Percentiles rank a stretch among this genome's conserved stretches.
Conservation (phyloP, 1,140 invertebrate genomes). For the Scaptomyza hsui region DNA sequence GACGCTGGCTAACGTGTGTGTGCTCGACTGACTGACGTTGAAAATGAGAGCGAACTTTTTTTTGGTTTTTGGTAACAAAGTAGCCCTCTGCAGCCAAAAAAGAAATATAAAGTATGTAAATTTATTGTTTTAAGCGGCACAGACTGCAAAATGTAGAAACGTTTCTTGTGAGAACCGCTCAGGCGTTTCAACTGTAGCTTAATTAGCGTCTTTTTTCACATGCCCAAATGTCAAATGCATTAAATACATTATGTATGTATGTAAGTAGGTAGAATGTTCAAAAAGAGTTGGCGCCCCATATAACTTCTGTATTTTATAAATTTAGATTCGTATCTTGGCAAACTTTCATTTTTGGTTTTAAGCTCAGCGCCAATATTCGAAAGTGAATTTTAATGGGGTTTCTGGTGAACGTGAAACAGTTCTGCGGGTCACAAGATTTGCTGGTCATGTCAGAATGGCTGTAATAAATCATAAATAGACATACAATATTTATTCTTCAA, state of each 20-base stretch:
- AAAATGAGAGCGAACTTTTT: slow-evolving; percentile 51
- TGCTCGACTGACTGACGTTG: slow-evolving; percentile 28
- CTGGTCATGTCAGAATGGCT: not conserved
- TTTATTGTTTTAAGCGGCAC: slow-evolving; percentile 26
- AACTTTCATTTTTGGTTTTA: slow-evolving; percentile 47
- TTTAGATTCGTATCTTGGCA: slow-evolving; percentile 21
- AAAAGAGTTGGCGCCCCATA: not conserved
- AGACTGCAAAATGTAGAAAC: slow-evolving; percentile 4
- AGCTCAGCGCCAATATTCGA: slow-evolving; percentile 37
- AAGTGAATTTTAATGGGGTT: slow-evolving; percentile 58
- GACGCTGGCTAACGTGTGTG: slow-evolving; percentile 11
- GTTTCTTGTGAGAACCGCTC: slow-evolving; percentile 25
- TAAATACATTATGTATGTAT: not conserved
- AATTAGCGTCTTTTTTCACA: slow-evolving; percentile 47
- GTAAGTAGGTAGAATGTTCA: not conserved
- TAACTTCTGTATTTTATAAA: not conserved
- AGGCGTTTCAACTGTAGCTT: slow-evolving; percentile 19
- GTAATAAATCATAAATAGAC: slow-evolving; percentile 1
- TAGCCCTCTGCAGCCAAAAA: not conserved
- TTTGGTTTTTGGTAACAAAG: not conserved
- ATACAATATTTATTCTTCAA: not conserved
- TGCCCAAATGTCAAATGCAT: slow-evolving; percentile 39
- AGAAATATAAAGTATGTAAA: slow-evolving; percentile 18
- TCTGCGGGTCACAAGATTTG: slow-evolving; percentile 8
- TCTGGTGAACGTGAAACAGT: slow-evolving; percentile 17